Percentiles rank a stretch among this genome's conserved stretches.
Conservation (phyloP, 64 coral and sea anemone genomes). For the Montipora capricornis region DNA sequence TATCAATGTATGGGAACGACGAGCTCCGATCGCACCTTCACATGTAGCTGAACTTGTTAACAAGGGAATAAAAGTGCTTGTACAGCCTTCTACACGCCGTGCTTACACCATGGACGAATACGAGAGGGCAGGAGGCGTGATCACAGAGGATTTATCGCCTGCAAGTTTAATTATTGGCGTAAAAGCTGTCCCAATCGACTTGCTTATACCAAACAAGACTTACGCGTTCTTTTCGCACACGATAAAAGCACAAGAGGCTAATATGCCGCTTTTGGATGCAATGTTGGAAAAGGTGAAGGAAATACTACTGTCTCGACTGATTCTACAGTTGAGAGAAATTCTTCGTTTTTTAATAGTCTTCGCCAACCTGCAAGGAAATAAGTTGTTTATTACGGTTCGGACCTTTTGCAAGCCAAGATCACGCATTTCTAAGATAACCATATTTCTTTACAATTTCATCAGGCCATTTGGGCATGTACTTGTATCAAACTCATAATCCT, state of each 20-base stretch:
- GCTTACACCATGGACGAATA: slow-evolving; percentile 99
- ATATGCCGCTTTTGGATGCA: slow-evolving; percentile 96
- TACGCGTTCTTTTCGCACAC: slow-evolving; percentile 99
- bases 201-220: slow-evolving; percentile 89
- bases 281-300: slow-evolving; percentile 92
- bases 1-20: slow-evolving; percentile 98
- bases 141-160: slow-evolving; percentile 90
- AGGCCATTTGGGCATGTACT: no score
- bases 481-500: no score
- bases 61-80: slow-evolving; percentile 96
- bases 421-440: no score
- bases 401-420: no score
- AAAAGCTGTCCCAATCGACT: slow-evolving; percentile 91
- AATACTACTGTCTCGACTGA: background rate
- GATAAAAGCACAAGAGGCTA: slow-evolving; percentile 96
- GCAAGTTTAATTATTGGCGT: slow-evolving; percentile 96
- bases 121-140: slow-evolving; percentile 84
- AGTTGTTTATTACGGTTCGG: background rate
- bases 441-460: no score
- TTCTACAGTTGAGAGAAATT: background rate
- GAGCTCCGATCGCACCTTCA: slow-evolving; percentile 91
- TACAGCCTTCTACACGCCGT: slow-evolving; percentile 95
- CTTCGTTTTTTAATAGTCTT: background rate
- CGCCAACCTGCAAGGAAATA: background rate
- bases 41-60: slow-evolving; percentile 92